Evolutionary conservation across 2,113 vertebrate species (phyloP).

Genomic region (Gavia stellata): DNA sequence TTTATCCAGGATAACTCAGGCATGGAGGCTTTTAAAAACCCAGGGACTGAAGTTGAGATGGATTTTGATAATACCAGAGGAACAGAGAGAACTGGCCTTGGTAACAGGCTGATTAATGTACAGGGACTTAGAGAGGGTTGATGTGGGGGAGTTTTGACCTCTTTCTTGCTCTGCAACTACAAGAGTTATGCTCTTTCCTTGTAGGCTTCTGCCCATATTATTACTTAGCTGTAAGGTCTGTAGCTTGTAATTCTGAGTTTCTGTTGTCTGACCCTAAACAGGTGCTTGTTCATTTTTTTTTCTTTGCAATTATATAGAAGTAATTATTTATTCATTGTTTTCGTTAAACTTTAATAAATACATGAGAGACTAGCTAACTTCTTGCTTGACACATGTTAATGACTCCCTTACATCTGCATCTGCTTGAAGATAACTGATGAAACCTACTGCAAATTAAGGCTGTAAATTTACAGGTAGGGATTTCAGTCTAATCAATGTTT

Average conservation of each 20-base stretch:
- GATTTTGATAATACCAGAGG: background rate
- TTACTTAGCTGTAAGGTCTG: background rate
- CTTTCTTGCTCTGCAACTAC: background rate
- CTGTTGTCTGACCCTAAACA: background rate
- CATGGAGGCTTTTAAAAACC: background rate
- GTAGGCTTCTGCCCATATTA: background rate
- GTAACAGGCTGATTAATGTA: background rate
- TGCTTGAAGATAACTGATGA: conserved; percentile 53
- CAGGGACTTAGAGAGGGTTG: background rate
- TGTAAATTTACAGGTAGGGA: conserved; percentile 66
- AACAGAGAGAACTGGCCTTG: background rate
- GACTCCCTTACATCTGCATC: conserved; percentile 52
- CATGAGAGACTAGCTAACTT: background rate
- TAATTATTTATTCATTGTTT: conserved; percentile 25
- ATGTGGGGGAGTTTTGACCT: background rate
- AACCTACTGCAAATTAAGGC: conserved; percentile 71
- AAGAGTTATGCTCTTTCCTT: background rate
- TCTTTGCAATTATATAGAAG: background rate
- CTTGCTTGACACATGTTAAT: conserved; percentile 49
- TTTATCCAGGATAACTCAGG: background rate
- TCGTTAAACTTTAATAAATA: conserved; percentile 14
- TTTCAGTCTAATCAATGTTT: conserved; percentile 74
- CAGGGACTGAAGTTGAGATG: background rate
- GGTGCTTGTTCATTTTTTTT: background rate
- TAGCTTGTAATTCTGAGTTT: background rate